Base-by-base conservation (phyloP, 2,797 vertebrate species). In the Poliocrania exsul region DNA sequence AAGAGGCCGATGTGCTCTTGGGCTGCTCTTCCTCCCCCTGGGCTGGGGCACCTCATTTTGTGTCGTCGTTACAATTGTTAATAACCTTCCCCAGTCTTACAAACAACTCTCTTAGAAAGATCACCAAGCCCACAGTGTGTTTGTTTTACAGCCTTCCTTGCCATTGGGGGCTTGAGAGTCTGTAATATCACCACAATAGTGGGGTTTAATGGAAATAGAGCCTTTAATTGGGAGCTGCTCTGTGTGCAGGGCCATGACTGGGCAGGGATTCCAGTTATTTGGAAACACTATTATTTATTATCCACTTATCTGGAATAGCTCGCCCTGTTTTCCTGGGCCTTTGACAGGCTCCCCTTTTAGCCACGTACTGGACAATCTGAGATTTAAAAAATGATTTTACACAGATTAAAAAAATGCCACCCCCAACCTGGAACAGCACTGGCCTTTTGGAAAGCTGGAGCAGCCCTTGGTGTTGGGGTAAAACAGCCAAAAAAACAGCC, bases 11-110 rank as follows among this genome's bases (percentile, higher is more conserved):
- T 21, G 26, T 13, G 24, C 24, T 5, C 1, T 0, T 3, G 8
- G 4, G 2, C 37, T n/a, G 8, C 11, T 53, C 21, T 2, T 49
- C 49, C 15, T 13, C 25, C 2, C 35, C 42, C 1, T 1, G 0
- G 13, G 4, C 3, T 5, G 12, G 0, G 4, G 16, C 2, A 0
- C 62, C 9, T 49, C 17, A 1, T 3, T 40, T 50, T 29, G 8
- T 10, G 3, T 26, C 61, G 7, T 0, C 0, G 10, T 60, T 37
- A 26, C 12, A 18, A 6, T 0, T 2, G 2, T 31, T 11, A 23
- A 47, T 64, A 66, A 73, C 66, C 56, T 14, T 54, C 2, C 21
- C 8, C 15, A 2, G 16, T 75, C 61, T 33, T 65, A 38, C 65
- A 60, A 37, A 13, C 11, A 15, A 1, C 2, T 3, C 7, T 35